Evolutionary conservation across 2,888 invertebrate genomes (phyloP), one percentile per base, ranked within the genome.

Genomic region (Craniophora ligustri): DNA sequence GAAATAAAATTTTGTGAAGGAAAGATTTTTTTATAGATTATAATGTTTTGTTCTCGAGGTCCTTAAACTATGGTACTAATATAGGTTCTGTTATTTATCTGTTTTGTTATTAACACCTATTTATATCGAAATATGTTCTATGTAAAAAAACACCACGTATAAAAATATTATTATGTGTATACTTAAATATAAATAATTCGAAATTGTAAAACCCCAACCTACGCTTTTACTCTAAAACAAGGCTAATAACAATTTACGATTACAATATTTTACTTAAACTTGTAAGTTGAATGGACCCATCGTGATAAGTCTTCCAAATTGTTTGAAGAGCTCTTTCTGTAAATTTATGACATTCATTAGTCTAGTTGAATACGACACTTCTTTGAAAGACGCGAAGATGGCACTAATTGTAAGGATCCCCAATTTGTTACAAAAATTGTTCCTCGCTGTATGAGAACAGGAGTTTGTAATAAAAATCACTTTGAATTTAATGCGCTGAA

Each of bases 281-380:
- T 49, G 46, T 36, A 61, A 67, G 49, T 63, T 62, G 62, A 72
- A 72, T 73, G 73, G 61, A 65, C 73, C 74, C 75, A 70, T 72
- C 74, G 68, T 76, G 82, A 81, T 80, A 79, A 81, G 81, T 81
- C 81, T 77, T 77, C 76, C 67, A 77, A 85, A 86, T 85, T 85
- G 81, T 87, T 84, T 82, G 84, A 83, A 80, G 79, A 79, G 83
- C 78, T 82, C 79, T 79, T 79, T 76, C 81, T 79, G 74, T 60
- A 76, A 85, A 89, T 89, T 89, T 88, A 89, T 88, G 85, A 82
- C 83, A 82, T 84, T 86, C 87, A 89, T 89, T 88, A 88, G 84
- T 88, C 82, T 87, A 84, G 85, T 84, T 85, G 85, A 88, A 89
- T 86, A 86, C 84, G 88, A 87, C 82, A 86, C 87, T 87, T 86